Conservation (phyloP, 2,888 invertebrate species). For the Sipha maydis region DNA sequence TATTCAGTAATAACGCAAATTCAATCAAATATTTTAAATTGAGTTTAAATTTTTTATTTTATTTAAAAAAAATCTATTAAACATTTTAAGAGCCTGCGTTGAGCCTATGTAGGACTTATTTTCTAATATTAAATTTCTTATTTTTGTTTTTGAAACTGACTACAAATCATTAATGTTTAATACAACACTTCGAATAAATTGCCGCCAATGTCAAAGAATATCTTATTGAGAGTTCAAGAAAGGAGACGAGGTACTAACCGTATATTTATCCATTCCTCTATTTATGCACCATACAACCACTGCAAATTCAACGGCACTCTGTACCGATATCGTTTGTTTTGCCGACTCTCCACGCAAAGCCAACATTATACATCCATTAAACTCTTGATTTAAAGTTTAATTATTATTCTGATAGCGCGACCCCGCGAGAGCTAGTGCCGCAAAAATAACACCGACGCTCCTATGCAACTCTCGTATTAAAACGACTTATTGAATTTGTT, state of each 20-base stretch:
- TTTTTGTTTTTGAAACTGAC: background rate
- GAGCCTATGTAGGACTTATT: background rate
- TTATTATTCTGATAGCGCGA: slow-evolving; percentile 49
- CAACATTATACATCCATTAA: slow-evolving; percentile 46
- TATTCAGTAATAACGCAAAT: background rate
- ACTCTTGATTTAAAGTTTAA: slow-evolving; percentile 59
- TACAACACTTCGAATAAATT: background rate
- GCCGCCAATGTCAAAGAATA: slow-evolving; percentile 2
- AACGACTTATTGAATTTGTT: slow-evolving; percentile 53
- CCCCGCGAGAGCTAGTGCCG: background rate
- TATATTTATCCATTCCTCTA: slow-evolving; percentile 33
- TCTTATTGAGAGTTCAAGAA: background rate
- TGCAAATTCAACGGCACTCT: slow-evolving; percentile 14
- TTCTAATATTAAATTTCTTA: background rate
- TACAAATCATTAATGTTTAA: background rate
- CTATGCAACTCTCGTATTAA: background rate
- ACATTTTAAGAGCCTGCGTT: background rate
- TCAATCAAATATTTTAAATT: background rate
- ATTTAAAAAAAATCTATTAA: background rate
- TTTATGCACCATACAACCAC: background rate
- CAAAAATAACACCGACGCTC: slow-evolving; percentile 14
- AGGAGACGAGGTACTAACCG: background rate
- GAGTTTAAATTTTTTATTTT: background rate
- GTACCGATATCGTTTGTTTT: slow-evolving; percentile 35
- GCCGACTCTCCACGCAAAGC: slow-evolving; percentile 32